These are phyloP conservation scores for Notarius lentiginosus DNA, from an alignment of 2,113 vertebrate species.

Conservation along the genomic window DNA sequence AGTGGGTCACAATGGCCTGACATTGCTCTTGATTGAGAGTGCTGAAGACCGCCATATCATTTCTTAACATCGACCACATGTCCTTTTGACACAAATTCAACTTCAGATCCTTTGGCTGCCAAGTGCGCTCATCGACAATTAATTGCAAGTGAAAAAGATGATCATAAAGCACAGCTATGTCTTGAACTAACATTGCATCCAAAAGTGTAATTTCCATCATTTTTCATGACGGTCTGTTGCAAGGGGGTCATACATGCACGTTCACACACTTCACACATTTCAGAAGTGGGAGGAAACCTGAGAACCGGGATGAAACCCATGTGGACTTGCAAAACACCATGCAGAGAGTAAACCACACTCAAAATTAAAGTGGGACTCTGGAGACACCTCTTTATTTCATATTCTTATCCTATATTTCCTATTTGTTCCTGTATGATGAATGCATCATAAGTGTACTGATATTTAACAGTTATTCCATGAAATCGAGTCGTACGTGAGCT, in stretches of 20 bases:
- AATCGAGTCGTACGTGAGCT: no score
- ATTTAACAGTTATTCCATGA: no score
- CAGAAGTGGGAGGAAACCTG: neutral
- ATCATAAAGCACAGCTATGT: neutral
- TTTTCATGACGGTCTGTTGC: neutral
- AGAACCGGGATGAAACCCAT: neutral
- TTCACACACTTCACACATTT: neutral
- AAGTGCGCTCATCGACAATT: neutral
- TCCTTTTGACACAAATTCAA: neutral
- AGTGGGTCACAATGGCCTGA: neutral
- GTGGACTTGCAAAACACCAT: neutral
- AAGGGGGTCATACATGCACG: neutral
- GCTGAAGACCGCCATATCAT: constrained; percentile 25
- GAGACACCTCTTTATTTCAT: no score
- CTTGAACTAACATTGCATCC: neutral
- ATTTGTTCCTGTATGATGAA: neutral
- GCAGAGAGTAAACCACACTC: no score
- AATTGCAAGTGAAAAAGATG: neutral
- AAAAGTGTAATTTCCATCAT: neutral
- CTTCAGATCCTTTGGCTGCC: neutral
- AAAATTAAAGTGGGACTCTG: neutral
- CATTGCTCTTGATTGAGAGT: constrained; percentile 4
- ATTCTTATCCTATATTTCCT: neutral
- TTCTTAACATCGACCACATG: constrained; percentile 32
- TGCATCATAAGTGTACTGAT: neutral